A percentile compares a stretch with the other conserved stretches of the same genome.
Evolutionary conservation across 2,888 invertebrate species (phyloP).

Genomic region (Mellilla xanthometata): DNA sequence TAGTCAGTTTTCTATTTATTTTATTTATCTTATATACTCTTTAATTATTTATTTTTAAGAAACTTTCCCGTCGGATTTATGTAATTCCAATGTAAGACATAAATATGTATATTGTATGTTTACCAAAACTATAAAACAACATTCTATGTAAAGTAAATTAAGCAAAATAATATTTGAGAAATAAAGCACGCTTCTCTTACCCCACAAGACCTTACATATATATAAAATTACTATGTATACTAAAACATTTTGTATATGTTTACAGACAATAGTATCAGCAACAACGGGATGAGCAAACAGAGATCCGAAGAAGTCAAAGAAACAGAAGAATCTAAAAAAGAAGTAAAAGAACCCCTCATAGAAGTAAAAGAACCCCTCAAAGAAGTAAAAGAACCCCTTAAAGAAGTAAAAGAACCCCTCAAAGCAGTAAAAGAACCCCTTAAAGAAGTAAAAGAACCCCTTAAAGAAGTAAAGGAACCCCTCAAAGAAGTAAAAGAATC

Average conservation of each 20-base stretch:
- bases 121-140: no score
- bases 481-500: constrained; percentile 27
- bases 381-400: constrained; percentile 34
- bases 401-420: constrained; percentile 30
- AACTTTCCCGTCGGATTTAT: no score
- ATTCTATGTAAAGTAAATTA: no score
- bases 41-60: no score
- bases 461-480: constrained; percentile 24
- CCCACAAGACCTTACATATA: no score
- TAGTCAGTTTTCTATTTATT: no score
- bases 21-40: no score
- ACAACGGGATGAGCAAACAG: constrained; percentile 43
- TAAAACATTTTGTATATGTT: constrained; percentile 28
- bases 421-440: constrained; percentile 35
- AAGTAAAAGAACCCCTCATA: constrained; percentile 19
- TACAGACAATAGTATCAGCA: constrained; percentile 60
- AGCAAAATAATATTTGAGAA: no score
- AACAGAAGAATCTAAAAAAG: constrained; percentile 19
- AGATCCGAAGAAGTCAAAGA: constrained; percentile 35
- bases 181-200: no score
- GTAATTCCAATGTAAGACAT: no score
- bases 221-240: no score
- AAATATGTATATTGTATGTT: no score
- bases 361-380: constrained; percentile 33
- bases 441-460: constrained; percentile 28